Percentiles rank a stretch among this genome's conserved stretches.
phyloP scores from a whole-genome alignment of 2,888 invertebrate species.

The Troides helena region DNA sequence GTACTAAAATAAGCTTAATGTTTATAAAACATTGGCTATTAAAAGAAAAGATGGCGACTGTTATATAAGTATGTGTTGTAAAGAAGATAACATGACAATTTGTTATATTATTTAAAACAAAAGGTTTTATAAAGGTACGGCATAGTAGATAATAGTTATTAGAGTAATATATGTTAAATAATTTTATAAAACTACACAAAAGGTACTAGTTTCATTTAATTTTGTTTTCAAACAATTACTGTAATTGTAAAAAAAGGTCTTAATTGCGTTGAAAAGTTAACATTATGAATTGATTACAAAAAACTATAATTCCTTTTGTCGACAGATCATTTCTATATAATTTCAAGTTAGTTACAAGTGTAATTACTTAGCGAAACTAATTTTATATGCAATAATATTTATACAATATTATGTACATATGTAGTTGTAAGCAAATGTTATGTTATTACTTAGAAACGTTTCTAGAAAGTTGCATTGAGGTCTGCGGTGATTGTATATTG shows the following conservation, averaged over 20 bases:
- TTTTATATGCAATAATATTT: conserved; percentile 2
- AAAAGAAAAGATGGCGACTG: conserved; percentile 1
- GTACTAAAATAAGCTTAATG: conserved; percentile 15
- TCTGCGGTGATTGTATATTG: conserved; percentile 33
- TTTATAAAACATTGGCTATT: conserved; percentile 16
- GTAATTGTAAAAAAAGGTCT: no score
- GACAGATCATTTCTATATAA: not conserved
- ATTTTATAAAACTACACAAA: no score
- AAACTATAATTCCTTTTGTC: not conserved
- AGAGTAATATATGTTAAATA: no score
- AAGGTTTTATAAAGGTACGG: not conserved
- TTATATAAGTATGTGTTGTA: conserved; percentile 4
- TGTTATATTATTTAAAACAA: not conserved
- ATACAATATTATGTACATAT: conserved; percentile 29
- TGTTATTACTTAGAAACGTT: conserved; percentile 36
- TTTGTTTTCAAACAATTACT: no score
- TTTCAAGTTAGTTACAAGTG: not conserved
- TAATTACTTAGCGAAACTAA: not conserved
- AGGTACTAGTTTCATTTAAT: no score
- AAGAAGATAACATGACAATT: not conserved
- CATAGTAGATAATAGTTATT: not conserved
- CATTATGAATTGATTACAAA: not conserved
- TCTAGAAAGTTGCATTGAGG: conserved; percentile 55
- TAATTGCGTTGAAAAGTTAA: no score
- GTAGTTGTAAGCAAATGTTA: conserved; percentile 27